phyloP scores from a whole-genome alignment of 1,140 invertebrate genomes.

The Aphelenchoides fujianensis region DNA sequence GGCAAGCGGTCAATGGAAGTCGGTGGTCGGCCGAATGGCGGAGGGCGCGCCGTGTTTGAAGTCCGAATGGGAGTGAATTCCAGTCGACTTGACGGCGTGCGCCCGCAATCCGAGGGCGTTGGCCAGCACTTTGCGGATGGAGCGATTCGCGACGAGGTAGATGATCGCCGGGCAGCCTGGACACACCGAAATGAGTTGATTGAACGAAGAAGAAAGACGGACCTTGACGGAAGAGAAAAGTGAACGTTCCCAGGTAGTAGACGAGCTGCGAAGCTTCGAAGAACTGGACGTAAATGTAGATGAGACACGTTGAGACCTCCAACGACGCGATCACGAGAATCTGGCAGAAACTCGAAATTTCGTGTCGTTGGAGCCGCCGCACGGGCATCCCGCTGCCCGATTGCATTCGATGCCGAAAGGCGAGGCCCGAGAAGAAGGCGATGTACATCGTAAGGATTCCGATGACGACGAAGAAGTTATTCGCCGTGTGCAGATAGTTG shows the following conservation, averaged over 20 bases:
- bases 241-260: conserved; percentile 10
- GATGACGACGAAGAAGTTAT: conserved; percentile 13
- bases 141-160: neutral
- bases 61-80: too few species aligned
- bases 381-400: neutral
- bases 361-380: conserved; percentile 3
- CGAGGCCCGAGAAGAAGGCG: neutral
- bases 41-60: too few species aligned
- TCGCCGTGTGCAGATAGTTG: conserved; percentile 10
- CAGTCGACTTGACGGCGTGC: too few species aligned
- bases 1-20: too few species aligned
- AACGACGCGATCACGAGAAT: neutral
- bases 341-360: conserved; percentile 2
- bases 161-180: neutral
- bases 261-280: neutral
- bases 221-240: conserved; percentile 8
- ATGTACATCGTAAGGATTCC: conserved; percentile 9
- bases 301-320: neutral
- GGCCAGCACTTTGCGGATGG: neutral
- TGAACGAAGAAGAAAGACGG: neutral
- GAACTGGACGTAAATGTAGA: conserved; percentile 16
- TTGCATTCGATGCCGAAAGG: neutral
- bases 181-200: neutral
- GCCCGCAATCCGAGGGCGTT: neutral
- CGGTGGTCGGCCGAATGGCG: too few species aligned